Conservation (phyloP, 2,888 invertebrate genomes). For the Himalopsyche anomala region DNA sequence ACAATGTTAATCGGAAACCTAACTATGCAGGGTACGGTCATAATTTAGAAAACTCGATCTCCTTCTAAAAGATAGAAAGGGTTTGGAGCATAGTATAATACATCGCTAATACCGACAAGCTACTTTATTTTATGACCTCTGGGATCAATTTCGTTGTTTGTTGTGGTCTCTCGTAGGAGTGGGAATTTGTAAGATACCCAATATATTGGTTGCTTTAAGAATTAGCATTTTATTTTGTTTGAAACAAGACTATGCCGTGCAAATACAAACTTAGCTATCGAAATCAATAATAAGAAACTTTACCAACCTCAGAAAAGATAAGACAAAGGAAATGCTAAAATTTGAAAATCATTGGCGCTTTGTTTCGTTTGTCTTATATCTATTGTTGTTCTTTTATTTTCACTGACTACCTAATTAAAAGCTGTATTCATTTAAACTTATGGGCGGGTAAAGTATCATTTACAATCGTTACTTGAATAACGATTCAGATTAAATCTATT, state of each 20-base stretch:
- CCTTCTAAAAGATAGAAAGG: constrained; percentile 39
- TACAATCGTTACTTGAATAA: too few species aligned
- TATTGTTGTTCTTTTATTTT: constrained; percentile 9
- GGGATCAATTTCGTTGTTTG: constrained; percentile 61
- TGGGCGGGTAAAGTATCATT: not conserved
- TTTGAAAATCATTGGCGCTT: constrained; percentile 5
- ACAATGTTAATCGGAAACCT: constrained; percentile 33
- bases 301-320: not conserved
- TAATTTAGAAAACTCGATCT: constrained; percentile 42
- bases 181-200: constrained; percentile 56
- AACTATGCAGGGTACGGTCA: constrained; percentile 32
- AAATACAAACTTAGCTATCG: constrained; percentile 38
- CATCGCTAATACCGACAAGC: constrained; percentile 56
- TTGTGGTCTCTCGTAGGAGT: constrained; percentile 54
- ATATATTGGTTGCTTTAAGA: constrained; percentile 57
- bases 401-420: not conserved
- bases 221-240: constrained; percentile 59
- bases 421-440: not conserved
- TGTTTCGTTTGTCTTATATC: not conserved
- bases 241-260: constrained; percentile 35
- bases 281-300: constrained; percentile 26
- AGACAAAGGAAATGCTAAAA: constrained; percentile 34
- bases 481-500: too few species aligned
- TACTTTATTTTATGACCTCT: constrained; percentile 60
- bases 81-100: not conserved